Evolutionary conservation across 1,140 invertebrate species (phyloP).

Genomic region (Metaphire vulgaris): DNA sequence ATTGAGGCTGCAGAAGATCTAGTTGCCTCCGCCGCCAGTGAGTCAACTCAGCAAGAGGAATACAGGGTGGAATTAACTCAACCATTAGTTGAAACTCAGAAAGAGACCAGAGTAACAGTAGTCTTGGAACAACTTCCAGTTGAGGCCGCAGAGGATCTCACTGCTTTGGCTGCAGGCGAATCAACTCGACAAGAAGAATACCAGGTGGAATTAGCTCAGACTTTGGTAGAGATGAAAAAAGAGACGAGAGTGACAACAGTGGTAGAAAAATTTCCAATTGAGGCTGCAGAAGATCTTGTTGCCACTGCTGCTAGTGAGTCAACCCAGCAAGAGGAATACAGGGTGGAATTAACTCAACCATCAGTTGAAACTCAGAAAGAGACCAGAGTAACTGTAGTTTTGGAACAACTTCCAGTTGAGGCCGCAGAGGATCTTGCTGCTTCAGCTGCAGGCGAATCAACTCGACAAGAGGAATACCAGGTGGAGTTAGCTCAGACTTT

Average conservation of each 20-base stretch:
- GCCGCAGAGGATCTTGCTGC: slow-evolving; percentile 1
- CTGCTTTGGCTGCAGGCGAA: not conserved
- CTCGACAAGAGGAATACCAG: slow-evolving; percentile 11
- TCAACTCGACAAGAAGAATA: not conserved
- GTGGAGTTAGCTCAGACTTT: slow-evolving; percentile 16
- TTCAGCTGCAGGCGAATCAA: slow-evolving; percentile 7
- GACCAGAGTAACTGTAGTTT: not conserved
- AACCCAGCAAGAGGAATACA: slow-evolving; percentile 31
- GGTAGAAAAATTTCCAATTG: slow-evolving; percentile 21
- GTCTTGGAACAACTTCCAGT: not conserved
- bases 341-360: slow-evolving; percentile 31
- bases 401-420: slow-evolving; percentile 9
- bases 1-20: slow-evolving; percentile 12
- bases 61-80: slow-evolving; percentile 32
- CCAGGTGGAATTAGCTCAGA: slow-evolving; percentile 4
- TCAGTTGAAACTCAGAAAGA: slow-evolving; percentile 19
- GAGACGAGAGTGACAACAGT: slow-evolving; percentile 30
- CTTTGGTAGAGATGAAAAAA: slow-evolving; percentile 11
- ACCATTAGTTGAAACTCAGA: slow-evolving; percentile 22
- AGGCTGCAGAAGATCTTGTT: slow-evolving; percentile 32
- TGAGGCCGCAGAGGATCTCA: slow-evolving; percentile 9
- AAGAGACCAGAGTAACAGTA: not conserved
- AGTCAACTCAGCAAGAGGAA: slow-evolving; percentile 31
- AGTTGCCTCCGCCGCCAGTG: slow-evolving; percentile 31
- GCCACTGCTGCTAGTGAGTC: slow-evolving; percentile 30